phyloP scores from a whole-genome alignment of 2,888 invertebrate genomes.

The Hypomecis atomaria region DNA sequence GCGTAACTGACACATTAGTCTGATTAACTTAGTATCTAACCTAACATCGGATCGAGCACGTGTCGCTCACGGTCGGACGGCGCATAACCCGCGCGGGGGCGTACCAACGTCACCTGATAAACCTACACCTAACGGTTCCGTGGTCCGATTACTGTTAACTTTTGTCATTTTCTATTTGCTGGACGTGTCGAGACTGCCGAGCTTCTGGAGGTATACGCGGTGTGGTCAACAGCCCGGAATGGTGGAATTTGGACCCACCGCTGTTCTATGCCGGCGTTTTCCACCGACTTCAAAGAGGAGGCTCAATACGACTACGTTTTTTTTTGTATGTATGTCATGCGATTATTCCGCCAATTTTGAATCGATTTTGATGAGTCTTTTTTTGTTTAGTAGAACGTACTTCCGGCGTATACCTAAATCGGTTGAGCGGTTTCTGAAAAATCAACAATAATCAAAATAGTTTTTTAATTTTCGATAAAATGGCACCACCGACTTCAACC shows the following conservation, averaged over 20 bases:
- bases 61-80: slow-evolving; percentile 18
- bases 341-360: too few species aligned
- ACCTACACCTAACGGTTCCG: slow-evolving; percentile 37
- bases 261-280: neutral
- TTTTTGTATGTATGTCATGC: too few species aligned
- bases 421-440: too few species aligned
- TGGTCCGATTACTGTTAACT: slow-evolving; percentile 36
- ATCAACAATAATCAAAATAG: too few species aligned
- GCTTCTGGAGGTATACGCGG: slow-evolving; percentile 21
- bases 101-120: slow-evolving; percentile 37
- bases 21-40: neutral
- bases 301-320: too few species aligned
- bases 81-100: slow-evolving; percentile 39
- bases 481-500: too few species aligned
- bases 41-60: slow-evolving; percentile 21
- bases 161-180: slow-evolving; percentile 37
- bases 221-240: slow-evolving; percentile 21
- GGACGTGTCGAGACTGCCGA: slow-evolving; percentile 28
- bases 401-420: too few species aligned
- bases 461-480: too few species aligned
- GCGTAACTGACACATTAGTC: neutral
- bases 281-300: too few species aligned
- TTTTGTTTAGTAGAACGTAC: too few species aligned
- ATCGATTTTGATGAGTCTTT: too few species aligned
- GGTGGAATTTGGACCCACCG: slow-evolving; percentile 9